Base-by-base conservation (phyloP, 2,113 vertebrate species). In the Zosterops lateralis region DNA sequence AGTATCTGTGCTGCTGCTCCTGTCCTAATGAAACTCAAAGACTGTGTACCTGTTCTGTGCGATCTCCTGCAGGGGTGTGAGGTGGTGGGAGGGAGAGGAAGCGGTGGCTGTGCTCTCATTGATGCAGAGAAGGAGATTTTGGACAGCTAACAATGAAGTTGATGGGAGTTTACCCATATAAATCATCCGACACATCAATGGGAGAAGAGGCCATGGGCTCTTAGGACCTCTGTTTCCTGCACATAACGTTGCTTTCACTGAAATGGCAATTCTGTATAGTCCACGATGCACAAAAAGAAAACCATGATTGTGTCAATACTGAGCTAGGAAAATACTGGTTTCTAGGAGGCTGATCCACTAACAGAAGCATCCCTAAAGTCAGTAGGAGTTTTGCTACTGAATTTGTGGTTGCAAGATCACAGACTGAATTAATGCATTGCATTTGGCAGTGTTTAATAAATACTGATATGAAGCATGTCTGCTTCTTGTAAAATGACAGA, bases 221-320 rank as follows among this genome's bases (percentile, higher is more conserved):
- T 68, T 87, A 40, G 44, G 58, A 29, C n/a, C 89, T 70, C 38
- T 56, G 51, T 89, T 73, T 67, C 65, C 47, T 40, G 58, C 47
- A 17, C 12, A 2, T 91, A 72, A 56, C 19, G 14, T 64, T 65
- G 57, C 89, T 97, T 95, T 66, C 31, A 50, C 78, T 85, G 91
- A 84, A 89, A 80, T 75, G 44, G 58, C 85, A 95, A 81, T 97
- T 97, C 94, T 97, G 84, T 97, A 81, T 96, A 87, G 75, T 68
- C 83, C 82, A 58, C 10, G 79, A 83, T 94, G 79, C 91, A 66
- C 86, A 93, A 97, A 88, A 89, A 54, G 87, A 82, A 80, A 80
- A 7, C 19, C 4, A 4, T 22, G 12, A n/a, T 64, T 64, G 36
- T 79, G 13, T 73, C 34, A n/a, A 12, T 67, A 56, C 65, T 1